Conservation (phyloP, 2,888 invertebrate genomes). For the Notodromas monacha region DNA sequence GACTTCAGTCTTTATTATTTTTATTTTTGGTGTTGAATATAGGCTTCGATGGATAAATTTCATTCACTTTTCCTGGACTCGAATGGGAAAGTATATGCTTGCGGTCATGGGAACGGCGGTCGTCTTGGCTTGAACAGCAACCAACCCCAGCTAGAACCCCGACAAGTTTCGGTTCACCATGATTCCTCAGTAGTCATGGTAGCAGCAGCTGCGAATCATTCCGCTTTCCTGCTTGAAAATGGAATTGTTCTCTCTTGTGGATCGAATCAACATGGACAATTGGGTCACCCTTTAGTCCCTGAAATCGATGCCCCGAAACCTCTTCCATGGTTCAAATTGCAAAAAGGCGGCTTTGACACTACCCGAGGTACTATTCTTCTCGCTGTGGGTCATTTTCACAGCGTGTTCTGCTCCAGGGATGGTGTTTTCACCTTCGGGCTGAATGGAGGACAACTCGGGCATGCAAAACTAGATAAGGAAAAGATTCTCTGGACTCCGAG, state of each 20-base stretch:
- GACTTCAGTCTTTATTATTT: too few species aligned
- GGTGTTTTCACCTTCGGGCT: constrained; percentile 42
- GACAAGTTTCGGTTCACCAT: background rate
- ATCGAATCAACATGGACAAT: constrained; percentile 16
- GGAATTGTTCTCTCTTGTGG: constrained; percentile 14
- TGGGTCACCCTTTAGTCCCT: constrained; percentile 14
- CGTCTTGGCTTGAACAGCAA: constrained; percentile 32
- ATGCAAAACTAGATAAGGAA: constrained; percentile 18
- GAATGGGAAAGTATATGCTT: constrained; percentile 28
- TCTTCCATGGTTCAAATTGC: background rate
- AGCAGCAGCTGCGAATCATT: constrained; percentile 17
- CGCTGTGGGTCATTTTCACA: constrained; percentile 33
- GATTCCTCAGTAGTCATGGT: constrained; percentile 12
- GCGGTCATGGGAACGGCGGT: constrained; percentile 47
- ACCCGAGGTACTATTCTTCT: too few species aligned
- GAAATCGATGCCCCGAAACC: background rate
- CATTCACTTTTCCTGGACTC: constrained; percentile 32
- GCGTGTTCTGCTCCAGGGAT: constrained; percentile 26
- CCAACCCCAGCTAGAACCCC: constrained; percentile 11
- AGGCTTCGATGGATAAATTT: constrained; percentile 34
- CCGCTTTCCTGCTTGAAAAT: constrained; percentile 14
- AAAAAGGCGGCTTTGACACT: constrained; percentile 16
- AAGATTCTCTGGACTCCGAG: constrained; percentile 15
- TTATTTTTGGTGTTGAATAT: too few species aligned
- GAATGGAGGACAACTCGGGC: constrained; percentile 49